Evolutionary conservation across 1,140 invertebrate genomes (phyloP), one percentile per base, ranked within the genome.

Genomic region (Micrasema longulum): DNA sequence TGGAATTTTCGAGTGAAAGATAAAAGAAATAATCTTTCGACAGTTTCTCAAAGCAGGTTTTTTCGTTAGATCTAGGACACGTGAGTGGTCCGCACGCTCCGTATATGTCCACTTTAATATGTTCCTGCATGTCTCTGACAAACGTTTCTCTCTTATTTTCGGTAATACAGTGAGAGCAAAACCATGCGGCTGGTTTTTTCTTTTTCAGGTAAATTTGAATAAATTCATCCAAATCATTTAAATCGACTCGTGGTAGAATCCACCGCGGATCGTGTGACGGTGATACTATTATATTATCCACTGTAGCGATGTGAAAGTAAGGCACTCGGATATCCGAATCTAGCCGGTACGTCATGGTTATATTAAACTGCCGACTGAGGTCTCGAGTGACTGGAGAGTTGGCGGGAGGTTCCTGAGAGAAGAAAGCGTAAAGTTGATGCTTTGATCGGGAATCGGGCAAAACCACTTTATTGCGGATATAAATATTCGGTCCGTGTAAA

Each of bases 61-160:
- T 71, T 60, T 81, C 80, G 0, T 77, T 77, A 43, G 79, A 48
- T 26, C 76, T 76, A 0, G 77, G 74, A 69, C 84, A 79, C 50
- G 77, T 64, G 0, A 80, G 71, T 0, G 50, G 66, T 1, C 86
- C 85, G 76, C 91, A 93, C 1, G 76, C 79, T 7, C 91, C 91
- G 76, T 88, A 93, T n/a, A 91, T 84, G 77, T 93, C 90, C 5
- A 93, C 86, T 2, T 78, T 26, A 12, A 92, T 85, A 70, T 84
- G 83, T 57, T 88, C 82, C 52, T 84, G 77, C 5, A 92, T 79
- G 71, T 88, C 80, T 20, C 78, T 75, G 0, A 87, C 87, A 65
- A 87, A 85, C 2, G 80, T 66, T 75, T 89, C 83, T 6, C 91
- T 77, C n/a, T 80, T 77, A 52, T 87, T 88, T 0, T 79, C 65